Conservation (phyloP, 2,797 vertebrate genomes). For the Tarsius wallacei region DNA sequence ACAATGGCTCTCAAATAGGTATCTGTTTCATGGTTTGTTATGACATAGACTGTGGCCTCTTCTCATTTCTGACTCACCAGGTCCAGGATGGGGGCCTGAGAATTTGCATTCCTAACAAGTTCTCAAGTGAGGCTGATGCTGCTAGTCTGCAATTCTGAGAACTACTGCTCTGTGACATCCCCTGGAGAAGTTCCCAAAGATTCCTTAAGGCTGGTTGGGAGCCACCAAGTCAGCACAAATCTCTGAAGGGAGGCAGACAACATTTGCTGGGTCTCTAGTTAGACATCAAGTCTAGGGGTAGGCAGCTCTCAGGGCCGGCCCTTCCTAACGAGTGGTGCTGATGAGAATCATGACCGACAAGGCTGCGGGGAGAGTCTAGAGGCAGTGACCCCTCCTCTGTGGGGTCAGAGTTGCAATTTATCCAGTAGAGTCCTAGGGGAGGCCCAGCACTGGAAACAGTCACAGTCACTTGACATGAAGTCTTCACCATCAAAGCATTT, state of each 20-base stretch:
- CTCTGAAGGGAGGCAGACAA: background rate
- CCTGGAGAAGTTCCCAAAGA: background rate
- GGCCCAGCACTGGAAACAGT: background rate
- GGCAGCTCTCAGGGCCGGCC: background rate
- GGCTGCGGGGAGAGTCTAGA: background rate
- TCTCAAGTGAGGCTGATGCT: no score
- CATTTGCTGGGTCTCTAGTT: background rate
- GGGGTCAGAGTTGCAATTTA: background rate
- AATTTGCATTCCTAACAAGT: background rate
- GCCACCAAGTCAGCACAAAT: background rate
- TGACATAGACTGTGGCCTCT: background rate
- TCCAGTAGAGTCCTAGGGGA: accelerated
- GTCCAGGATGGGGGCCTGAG: background rate
- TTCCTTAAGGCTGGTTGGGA: background rate
- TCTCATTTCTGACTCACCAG: background rate
- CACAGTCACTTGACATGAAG: background rate
- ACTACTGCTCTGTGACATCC: background rate
- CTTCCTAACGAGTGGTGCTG: background rate
- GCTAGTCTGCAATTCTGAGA: background rate
- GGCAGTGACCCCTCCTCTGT: background rate
- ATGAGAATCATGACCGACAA: accelerated
- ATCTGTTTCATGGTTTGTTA: background rate
- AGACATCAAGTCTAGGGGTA: background rate
- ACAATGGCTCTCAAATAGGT: background rate
- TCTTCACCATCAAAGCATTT: background rate